These are phyloP conservation scores for Xiphydria camelus DNA, from an alignment of 2,888 invertebrate species.

Conservation along the genomic window DNA sequence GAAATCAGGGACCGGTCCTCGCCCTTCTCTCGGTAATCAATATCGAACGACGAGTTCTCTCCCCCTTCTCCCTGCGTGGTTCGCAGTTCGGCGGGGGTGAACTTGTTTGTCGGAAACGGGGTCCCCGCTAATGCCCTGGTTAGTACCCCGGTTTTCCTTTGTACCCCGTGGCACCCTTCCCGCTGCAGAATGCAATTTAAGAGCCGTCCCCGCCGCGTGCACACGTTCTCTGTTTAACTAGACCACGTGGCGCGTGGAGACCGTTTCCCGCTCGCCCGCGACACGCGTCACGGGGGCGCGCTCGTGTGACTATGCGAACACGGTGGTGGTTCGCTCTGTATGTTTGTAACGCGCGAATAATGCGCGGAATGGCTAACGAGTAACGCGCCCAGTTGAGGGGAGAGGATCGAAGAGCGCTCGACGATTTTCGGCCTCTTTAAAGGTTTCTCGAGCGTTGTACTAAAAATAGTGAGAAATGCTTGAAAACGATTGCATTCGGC, in stretches of 20 bases:
- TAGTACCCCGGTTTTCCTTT: constrained; percentile 50
- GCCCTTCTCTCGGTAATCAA: constrained; percentile 45
- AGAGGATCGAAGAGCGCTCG: too few relatives aligned
- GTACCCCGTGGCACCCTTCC: constrained; percentile 30
- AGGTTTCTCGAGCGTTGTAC: too few relatives aligned
- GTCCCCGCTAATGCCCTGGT: constrained; percentile 54
- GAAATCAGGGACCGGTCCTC: constrained; percentile 42
- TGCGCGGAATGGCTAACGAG: too few relatives aligned
- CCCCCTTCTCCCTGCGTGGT: background rate
- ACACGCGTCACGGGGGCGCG: too few relatives aligned
- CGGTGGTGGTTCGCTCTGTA: too few relatives aligned
- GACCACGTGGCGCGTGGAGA: constrained; percentile 24
- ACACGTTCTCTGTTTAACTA: constrained; percentile 17
- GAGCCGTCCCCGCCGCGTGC: constrained; percentile 25
- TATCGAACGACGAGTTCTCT: constrained; percentile 39
- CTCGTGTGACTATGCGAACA: too few relatives aligned
- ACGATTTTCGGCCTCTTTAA: too few relatives aligned
- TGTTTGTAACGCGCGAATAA: too few relatives aligned
- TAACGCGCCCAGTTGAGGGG: too few relatives aligned
- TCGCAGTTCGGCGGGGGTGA: constrained; percentile 25
- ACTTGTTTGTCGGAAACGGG: constrained; percentile 50
- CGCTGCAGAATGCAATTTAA: constrained; percentile 45
- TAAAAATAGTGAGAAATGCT: too few relatives aligned
- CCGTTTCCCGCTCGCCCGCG: constrained; percentile 6
- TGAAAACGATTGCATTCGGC: too few relatives aligned